phyloP scores from a whole-genome alignment of 2,113 vertebrate species.

The Leucopsar rothschildi region DNA sequence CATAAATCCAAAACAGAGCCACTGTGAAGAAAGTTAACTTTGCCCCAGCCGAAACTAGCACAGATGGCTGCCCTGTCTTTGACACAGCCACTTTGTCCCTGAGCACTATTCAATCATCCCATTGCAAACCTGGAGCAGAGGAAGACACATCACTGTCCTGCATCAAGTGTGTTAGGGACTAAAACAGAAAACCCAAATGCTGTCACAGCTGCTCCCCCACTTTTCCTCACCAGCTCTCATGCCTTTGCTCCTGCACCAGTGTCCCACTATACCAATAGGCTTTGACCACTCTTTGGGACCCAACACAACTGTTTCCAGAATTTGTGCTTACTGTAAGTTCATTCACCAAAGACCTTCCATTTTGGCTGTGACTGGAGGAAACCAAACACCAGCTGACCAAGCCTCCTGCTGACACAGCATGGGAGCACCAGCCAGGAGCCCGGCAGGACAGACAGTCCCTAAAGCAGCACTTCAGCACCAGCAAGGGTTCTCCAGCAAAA shows the following conservation, averaged over 20 bases:
- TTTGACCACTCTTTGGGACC: not conserved
- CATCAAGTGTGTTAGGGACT: not conserved
- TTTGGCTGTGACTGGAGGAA: not conserved
- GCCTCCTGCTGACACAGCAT: not conserved
- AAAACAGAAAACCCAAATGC: not conserved
- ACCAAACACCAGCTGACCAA: not conserved
- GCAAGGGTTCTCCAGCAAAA: not conserved
- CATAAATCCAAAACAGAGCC: not conserved
- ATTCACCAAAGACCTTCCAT: not conserved
- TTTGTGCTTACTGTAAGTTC: fast-evolving
- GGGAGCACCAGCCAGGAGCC: not conserved
- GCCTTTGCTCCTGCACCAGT: fast-evolving
- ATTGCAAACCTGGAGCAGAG: not conserved
- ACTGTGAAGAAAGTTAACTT: not conserved
- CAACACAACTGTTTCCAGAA: not conserved
- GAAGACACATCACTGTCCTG: not conserved
- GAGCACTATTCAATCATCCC: not conserved
- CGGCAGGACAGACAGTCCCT: fast-evolving
- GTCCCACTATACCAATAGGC: fast-evolving
- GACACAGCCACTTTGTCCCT: fast-evolving
- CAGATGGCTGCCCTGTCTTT: not conserved
- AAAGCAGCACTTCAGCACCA: not conserved
- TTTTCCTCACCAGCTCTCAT: not conserved
- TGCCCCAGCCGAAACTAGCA: not conserved
- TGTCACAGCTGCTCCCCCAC: not conserved